phyloP scores from a whole-genome alignment of 2,113 vertebrate genomes.

The cat (Felis catus) region DNA sequence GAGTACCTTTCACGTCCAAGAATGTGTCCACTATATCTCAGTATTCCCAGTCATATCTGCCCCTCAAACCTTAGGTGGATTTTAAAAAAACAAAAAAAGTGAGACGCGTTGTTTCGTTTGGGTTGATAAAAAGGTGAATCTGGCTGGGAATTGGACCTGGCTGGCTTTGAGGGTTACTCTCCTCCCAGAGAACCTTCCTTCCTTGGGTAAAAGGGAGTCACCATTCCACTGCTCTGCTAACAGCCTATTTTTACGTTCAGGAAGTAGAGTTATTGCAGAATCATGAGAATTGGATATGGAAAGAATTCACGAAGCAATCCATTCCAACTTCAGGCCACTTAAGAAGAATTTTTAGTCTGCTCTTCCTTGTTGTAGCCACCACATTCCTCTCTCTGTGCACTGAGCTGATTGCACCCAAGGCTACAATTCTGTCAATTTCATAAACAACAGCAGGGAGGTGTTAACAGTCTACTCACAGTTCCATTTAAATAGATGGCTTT shows the following conservation, averaged over 20 bases:
- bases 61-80: not conserved
- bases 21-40: slow-evolving; percentile 36
- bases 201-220: not conserved
- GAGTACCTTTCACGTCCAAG: slow-evolving; percentile 63
- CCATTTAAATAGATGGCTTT: not conserved
- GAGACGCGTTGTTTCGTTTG: not conserved
- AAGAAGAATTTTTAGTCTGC: slow-evolving; percentile 57
- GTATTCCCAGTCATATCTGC: not conserved
- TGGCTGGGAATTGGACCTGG: not conserved
- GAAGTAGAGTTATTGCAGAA: slow-evolving; percentile 70
- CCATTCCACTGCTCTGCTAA: not conserved
- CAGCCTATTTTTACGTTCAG: slow-evolving; percentile 69
- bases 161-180: not conserved
- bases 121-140: not conserved
- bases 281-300: slow-evolving; percentile 70
- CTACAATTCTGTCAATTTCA: not conserved
- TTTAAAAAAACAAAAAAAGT: not conserved
- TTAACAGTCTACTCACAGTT: not conserved
- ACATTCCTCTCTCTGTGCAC: not conserved
- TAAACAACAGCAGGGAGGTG: not conserved
- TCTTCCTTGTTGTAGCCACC: not conserved
- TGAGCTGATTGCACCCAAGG: not conserved
- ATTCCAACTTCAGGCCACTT: slow-evolving; percentile 54
- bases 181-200: not conserved
- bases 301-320: slow-evolving; percentile 61